Base-by-base conservation (phyloP, 2,888 invertebrate genomes). In the Exephanes ischioxanthus region DNA sequence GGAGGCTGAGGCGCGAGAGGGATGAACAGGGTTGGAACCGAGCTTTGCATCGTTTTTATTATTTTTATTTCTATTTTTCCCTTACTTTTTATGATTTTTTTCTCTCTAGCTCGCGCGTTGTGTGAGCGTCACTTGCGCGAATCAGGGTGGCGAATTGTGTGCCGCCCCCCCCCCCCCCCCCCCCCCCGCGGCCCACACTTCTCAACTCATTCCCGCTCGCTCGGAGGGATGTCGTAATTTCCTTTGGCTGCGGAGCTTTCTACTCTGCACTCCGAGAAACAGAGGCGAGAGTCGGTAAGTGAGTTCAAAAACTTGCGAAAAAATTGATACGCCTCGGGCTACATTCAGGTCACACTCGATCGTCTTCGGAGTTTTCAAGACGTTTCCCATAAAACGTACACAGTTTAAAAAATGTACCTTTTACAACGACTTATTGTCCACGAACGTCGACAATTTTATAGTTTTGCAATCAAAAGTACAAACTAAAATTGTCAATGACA, bases 291-390 rank as follows among this genome's bases (percentile, higher is more conserved):
- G 58, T 75, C 76, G 79, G 81, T 86, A 86, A 86, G 83, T 67
- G 79, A 86, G 77, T 83, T 82, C 67, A 70, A 83, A 83, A 83
- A 84, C 83, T 86, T 53, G 70, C 79, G 80, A 85, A 45, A 85
- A 83, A 86, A 63, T 63, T 86, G 80, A 75, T 79, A 87, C 80
- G 58, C 75, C 83, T 68, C 45, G 67, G 76, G 76, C 68, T 51
- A 11, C 14, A 33, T 61, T 73, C 72, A 2, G n/a, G 55, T 71
- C 79, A 58, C 51, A 33, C 33, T 45, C 48, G 26, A 72, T 48
- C 51, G 41, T 79, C 76, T 82, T 53, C 41, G 26, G 58, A 79
- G 22, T 72, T 82, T 76, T 33, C 33, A n/a, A 16, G 67, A 72
- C 14, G 72, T 63, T 79, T n/a, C 5, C 37, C 58, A 61, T 73